phyloP scores from a whole-genome alignment of 2,888 invertebrate genomes.

The Hyposoter didymator region DNA sequence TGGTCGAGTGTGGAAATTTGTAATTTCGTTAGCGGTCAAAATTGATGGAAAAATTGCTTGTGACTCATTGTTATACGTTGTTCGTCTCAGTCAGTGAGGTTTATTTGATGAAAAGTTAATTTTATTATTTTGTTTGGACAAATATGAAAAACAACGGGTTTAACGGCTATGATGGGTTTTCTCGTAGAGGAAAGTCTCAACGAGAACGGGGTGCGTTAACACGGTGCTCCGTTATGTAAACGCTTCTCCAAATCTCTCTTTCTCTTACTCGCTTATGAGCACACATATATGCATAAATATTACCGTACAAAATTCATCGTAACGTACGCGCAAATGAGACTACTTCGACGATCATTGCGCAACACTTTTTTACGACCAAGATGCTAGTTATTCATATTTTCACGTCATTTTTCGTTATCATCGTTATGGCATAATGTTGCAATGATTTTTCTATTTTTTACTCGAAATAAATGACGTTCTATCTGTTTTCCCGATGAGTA shows the following conservation, averaged over 20 bases:
- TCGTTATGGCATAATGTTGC: neutral
- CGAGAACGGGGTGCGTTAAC: constrained; percentile 67
- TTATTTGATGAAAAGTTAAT: neutral
- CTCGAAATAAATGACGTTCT: neutral
- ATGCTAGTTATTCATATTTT: constrained; percentile 14
- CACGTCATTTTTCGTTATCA: constrained; percentile 33
- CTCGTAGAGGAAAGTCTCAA: constrained; percentile 51
- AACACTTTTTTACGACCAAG: constrained; percentile 23
- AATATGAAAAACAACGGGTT: constrained; percentile 44
- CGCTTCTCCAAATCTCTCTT: constrained; percentile 72
- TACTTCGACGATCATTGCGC: constrained; percentile 51
- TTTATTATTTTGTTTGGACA: constrained; percentile 3
- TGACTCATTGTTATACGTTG: neutral
- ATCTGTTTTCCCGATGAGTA: neutral
- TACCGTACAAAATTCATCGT: neutral
- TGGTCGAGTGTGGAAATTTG: too few relatives aligned
- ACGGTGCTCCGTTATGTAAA: constrained; percentile 77
- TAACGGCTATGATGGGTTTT: constrained; percentile 50
- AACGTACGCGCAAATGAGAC: constrained; percentile 33
- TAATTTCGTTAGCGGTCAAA: too few relatives aligned
- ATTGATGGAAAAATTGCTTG: neutral
- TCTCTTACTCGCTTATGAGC: constrained; percentile 48
- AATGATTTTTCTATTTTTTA: neutral
- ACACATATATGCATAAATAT: constrained; percentile 26
- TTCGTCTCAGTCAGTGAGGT: neutral